Evolutionary conservation across 2,113 vertebrate species (phyloP).

Genomic region (Eulacestoma nigropectus): DNA sequence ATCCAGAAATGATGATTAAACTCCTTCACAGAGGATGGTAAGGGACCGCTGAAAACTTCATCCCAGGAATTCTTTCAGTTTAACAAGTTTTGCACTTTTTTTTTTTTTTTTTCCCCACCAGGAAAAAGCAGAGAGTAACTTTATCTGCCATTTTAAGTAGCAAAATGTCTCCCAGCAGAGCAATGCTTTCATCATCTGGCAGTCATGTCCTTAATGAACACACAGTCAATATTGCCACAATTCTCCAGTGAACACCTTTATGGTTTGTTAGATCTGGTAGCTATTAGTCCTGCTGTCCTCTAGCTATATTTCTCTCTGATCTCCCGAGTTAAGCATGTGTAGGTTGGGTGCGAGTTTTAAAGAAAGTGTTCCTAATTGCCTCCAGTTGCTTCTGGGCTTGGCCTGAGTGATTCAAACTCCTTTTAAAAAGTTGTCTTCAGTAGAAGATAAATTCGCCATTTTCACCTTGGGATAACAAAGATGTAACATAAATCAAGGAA

Average conservation of each 20-base stretch:
- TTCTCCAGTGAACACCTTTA: conserved; percentile 36
- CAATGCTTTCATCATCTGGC: conserved; percentile 32
- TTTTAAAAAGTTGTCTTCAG: conserved; percentile 39
- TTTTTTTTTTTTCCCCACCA: background rate
- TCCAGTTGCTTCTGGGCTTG: conserved; percentile 62
- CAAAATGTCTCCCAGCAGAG: conserved; percentile 27
- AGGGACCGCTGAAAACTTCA: background rate
- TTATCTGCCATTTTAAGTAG: conserved; percentile 25
- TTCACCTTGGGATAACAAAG: conserved; percentile 49
- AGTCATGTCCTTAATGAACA: conserved; percentile 52
- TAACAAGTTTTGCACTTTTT: background rate
- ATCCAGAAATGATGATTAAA: background rate
- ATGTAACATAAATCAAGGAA: conserved; percentile 48
- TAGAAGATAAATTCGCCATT: background rate
- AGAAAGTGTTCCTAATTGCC: conserved; percentile 58
- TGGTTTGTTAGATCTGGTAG: conserved; percentile 53
- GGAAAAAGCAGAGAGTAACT: background rate
- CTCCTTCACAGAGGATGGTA: conserved; percentile 7
- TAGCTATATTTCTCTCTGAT: conserved; percentile 52
- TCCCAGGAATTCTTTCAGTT: background rate
- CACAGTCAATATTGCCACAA: conserved; percentile 60
- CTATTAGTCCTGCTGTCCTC: conserved; percentile 45
- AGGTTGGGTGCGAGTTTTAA: conserved; percentile 23
- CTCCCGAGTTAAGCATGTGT: conserved; percentile 35
- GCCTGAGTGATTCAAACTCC: conserved; percentile 44